A percentile compares a stretch with the other conserved stretches of the same genome.
These are phyloP conservation scores for Troides oblongomaculatus DNA, from an alignment of 2,888 invertebrate genomes.

Conservation along the genomic window DNA sequence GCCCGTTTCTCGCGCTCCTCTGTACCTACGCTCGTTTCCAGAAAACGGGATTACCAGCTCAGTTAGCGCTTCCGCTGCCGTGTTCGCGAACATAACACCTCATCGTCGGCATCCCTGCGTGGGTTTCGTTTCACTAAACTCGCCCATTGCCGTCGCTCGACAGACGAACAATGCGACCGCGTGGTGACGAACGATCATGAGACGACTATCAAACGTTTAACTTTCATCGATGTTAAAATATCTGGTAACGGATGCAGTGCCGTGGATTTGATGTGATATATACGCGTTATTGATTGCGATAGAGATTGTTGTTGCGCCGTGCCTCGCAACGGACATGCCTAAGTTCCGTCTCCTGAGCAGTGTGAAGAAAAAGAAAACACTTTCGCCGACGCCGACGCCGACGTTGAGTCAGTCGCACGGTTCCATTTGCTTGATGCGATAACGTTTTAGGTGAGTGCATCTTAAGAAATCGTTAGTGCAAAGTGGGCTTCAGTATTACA, in stretches of 20 bases:
- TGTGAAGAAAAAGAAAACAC: constrained; percentile 74
- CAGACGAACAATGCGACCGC: constrained; percentile 48
- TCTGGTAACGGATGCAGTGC: constrained; percentile 62
- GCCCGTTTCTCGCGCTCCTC: constrained; percentile 57
- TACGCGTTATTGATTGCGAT: constrained; percentile 40
- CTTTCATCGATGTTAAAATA: constrained; percentile 30
- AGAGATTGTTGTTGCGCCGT: constrained; percentile 49
- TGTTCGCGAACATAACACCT: constrained; percentile 37
- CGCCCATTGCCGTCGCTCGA: constrained; percentile 44
- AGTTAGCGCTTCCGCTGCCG: constrained; percentile 37
- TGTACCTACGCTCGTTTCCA: constrained; percentile 37
- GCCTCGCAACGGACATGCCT: constrained; percentile 73
- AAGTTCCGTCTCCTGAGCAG: constrained; percentile 67
- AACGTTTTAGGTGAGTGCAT: constrained; percentile 76
- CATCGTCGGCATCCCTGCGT: constrained; percentile 57
- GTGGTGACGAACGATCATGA: constrained; percentile 49
- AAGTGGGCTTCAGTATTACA: constrained; percentile 46
- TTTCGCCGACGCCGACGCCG: constrained; percentile 53
- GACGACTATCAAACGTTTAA: constrained; percentile 15
- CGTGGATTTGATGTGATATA: constrained; percentile 59
- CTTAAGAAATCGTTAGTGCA: constrained; percentile 53
- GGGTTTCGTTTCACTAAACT: constrained; percentile 45
- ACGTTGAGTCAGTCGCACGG: constrained; percentile 54
- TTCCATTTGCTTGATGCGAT: constrained; percentile 72
- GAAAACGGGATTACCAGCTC: constrained; percentile 36